Percentiles rank a stretch among this genome's conserved stretches.
These are phyloP conservation scores for Eulemur coronatus DNA, from an alignment of 2,797 vertebrate genomes.

Conservation along the genomic window DNA sequence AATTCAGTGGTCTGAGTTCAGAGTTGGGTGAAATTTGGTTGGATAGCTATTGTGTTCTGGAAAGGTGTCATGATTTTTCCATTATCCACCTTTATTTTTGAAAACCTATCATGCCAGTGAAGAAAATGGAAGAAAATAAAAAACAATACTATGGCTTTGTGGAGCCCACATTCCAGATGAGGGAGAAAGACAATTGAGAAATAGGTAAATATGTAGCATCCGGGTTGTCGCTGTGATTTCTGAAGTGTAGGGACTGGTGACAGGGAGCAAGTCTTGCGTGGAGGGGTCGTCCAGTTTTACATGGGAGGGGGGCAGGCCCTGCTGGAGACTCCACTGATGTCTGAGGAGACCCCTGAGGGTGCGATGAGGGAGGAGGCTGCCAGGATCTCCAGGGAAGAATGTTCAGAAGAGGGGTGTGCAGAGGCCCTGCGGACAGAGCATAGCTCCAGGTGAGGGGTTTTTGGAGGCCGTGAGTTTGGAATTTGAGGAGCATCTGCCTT, in stretches of 20 bases:
- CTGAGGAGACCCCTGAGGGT: neutral
- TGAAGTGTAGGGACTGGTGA: neutral
- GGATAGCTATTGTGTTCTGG: neutral
- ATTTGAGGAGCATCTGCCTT: neutral
- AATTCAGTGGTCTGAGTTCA: neutral
- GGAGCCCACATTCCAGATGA: neutral
- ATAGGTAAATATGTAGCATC: neutral
- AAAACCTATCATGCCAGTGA: neutral
- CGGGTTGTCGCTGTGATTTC: accelerated
- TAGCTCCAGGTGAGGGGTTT: neutral
- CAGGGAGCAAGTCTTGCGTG: no score
- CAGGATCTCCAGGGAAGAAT: neutral
- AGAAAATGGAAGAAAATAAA: neutral
- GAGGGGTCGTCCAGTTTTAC: neutral
- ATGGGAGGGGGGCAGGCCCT: neutral
- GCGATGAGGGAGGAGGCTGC: neutral
- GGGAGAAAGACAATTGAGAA: neutral
- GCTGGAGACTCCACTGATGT: neutral
- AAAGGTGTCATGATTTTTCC: neutral
- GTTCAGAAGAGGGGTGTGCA: neutral
- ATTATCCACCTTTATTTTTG: neutral
- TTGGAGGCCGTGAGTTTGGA: neutral
- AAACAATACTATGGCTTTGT: neutral
- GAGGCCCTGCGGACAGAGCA: neutral
- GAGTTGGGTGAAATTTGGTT: neutral